Percentiles rank a stretch among this genome's conserved stretches.
Conservation (phyloP, 2,797 vertebrate genomes). For the Acridotheres tristis region DNA sequence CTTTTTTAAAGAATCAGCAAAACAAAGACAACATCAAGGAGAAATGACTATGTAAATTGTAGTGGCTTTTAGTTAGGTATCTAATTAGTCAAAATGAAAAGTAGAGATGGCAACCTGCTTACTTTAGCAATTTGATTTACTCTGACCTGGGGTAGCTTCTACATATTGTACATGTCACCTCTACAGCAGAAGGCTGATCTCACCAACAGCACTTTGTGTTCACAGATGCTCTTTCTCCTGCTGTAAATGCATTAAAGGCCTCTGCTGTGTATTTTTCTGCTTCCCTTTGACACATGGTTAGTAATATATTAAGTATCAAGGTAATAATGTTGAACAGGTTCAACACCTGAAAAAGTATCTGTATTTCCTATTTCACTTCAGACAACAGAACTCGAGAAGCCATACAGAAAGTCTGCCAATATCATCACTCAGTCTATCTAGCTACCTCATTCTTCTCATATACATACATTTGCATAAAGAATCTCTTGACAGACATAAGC, state of each 20-base stretch:
- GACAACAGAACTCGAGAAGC: neutral
- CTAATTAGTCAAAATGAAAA: slow-evolving; percentile 64
- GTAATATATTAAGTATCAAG: neutral
- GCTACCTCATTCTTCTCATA: neutral
- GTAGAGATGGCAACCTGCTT: neutral
- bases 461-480: neutral
- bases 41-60: neutral
- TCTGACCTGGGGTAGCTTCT: neutral
- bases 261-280: neutral
- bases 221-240: neutral
- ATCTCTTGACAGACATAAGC: neutral
- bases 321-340: neutral
- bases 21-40: neutral
- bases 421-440: neutral
- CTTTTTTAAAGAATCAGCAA: neutral
- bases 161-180: neutral
- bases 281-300: neutral
- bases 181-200: slow-evolving; percentile 13
- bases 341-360: neutral
- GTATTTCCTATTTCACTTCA: neutral
- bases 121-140: slow-evolving; percentile 9
- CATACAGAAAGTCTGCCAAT: neutral
- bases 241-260: neutral
- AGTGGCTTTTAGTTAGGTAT: slow-evolving; percentile 20
- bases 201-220: neutral